Percentiles rank a stretch among this genome's conserved stretches.
These are phyloP conservation scores for Neotoxoptera formosana DNA, from an alignment of 1,140 invertebrate species.

Conservation along the genomic window DNA sequence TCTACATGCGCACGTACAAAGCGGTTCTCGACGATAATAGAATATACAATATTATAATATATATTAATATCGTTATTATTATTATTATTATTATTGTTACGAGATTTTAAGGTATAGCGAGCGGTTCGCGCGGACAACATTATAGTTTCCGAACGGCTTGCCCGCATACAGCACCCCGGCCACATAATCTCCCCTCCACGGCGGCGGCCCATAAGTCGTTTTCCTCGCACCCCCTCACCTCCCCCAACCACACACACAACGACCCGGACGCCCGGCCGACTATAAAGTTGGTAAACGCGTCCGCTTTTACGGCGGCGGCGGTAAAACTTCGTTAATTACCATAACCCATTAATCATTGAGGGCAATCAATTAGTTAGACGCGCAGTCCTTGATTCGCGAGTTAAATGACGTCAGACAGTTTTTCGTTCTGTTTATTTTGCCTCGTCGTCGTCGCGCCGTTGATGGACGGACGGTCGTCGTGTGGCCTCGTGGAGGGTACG, in stretches of 20 bases:
- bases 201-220: neutral
- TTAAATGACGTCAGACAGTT: constrained; percentile 25
- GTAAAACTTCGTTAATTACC: constrained; percentile 56
- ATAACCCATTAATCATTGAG: constrained; percentile 49
- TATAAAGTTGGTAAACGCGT: constrained; percentile 50
- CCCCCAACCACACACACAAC: neutral
- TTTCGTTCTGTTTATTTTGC: constrained; percentile 27
- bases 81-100: constrained; percentile 27
- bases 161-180: neutral
- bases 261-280: neutral
- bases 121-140: neutral
- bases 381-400: constrained; percentile 40
- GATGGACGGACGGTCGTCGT: neutral
- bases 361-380: constrained; percentile 47
- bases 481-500: neutral
- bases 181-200: neutral
- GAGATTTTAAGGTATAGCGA: neutral
- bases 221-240: neutral
- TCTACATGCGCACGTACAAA: neutral
- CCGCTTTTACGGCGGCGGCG: constrained; percentile 10
- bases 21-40: neutral
- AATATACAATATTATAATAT: neutral
- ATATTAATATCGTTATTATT: neutral
- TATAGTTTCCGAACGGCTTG: constrained; percentile 29
- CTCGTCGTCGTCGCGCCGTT: neutral